phyloP scores from a whole-genome alignment of 2,113 vertebrate genomes.

The Cacatua alba region DNA sequence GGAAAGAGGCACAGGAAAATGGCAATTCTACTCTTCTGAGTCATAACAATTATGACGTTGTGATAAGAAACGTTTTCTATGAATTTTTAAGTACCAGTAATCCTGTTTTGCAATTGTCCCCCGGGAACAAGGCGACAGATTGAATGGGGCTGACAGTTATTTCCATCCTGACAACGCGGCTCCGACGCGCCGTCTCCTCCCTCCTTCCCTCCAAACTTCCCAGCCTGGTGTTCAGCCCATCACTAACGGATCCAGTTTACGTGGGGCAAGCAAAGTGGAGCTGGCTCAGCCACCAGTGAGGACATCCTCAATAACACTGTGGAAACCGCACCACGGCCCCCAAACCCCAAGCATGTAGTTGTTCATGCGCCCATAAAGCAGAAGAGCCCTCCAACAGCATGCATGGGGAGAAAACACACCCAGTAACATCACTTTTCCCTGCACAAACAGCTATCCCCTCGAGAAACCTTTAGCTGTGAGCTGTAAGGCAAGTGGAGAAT shows the following conservation, averaged over 20 bases:
- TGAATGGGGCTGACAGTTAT: conserved; percentile 65
- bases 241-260: conserved; percentile 40
- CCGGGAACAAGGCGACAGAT: conserved; percentile 43
- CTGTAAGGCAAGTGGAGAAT: neutral
- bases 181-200: neutral
- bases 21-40: conserved; percentile 79
- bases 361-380: neutral
- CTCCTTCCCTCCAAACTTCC: conserved; percentile 28
- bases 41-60: conserved; percentile 79
- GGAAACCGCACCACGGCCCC: neutral
- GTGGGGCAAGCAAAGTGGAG: neutral
- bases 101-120: conserved; percentile 70
- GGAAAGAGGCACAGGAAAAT: conserved; percentile 73
- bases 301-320: neutral
- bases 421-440: neutral
- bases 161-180: conserved; percentile 51
- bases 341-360: fast-evolving
- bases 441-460: neutral
- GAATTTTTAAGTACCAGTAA: conserved; percentile 80
- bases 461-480: neutral
- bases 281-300: neutral
- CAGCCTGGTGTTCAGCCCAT: neutral
- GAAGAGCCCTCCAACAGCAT: neutral
- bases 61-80: conserved; percentile 78
- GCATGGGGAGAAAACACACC: fast-evolving